Percentiles rank a stretch among this genome's conserved stretches.
phyloP scores from a whole-genome alignment of 1,140 invertebrate species.

The Drosophila murphyi region DNA sequence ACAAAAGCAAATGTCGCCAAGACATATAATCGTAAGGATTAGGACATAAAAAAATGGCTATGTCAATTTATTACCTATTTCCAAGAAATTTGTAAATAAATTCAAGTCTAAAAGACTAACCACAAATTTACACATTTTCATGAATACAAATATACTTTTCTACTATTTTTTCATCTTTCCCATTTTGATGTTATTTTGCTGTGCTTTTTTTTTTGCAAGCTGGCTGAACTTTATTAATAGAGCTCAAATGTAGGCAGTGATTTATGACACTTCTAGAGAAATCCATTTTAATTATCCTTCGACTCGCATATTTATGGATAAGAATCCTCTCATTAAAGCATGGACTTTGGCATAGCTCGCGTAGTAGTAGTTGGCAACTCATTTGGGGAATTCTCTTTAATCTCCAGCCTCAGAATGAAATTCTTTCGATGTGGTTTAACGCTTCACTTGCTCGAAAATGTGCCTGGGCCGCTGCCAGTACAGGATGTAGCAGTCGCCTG shows the following conservation, averaged over 20 bases:
- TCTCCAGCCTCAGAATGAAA: constrained; percentile 57
- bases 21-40: too few relatives aligned
- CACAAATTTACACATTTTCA: background rate
- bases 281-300: constrained; percentile 68
- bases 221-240: constrained; percentile 25
- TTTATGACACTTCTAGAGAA: constrained; percentile 48
- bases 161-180: background rate
- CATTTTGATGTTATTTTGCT: background rate
- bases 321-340: constrained; percentile 37
- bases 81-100: too few relatives aligned
- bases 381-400: constrained; percentile 55
- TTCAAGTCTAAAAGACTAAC: background rate
- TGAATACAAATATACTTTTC: constrained; percentile 6
- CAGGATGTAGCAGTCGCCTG: constrained; percentile 53
- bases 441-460: constrained; percentile 61
- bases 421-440: constrained; percentile 58
- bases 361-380: constrained; percentile 53
- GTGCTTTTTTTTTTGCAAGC: background rate
- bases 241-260: constrained; percentile 34
- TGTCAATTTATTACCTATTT: too few relatives aligned
- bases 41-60: too few relatives aligned
- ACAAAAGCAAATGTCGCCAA: too few relatives aligned
- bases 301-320: constrained; percentile 57
- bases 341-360: constrained; percentile 43
- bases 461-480: constrained; percentile 33